Conservation (phyloP, 2,797 vertebrate species). For the Chromobotia macracanthus region DNA sequence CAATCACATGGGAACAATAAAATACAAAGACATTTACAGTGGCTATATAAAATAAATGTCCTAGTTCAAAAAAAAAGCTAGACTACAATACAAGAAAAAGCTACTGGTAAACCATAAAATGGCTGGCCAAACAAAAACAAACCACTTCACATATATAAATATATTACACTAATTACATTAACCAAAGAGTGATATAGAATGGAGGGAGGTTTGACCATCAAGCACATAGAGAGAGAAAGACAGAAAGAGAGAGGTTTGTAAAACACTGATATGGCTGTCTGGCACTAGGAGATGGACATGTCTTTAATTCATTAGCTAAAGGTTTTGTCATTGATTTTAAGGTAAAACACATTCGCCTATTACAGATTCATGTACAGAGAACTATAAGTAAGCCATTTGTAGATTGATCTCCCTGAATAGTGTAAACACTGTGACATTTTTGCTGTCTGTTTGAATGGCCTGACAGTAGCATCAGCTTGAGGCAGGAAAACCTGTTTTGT, state of each 20-base stretch:
- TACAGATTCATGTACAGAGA: slow-evolving; percentile 8
- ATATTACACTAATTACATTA: slow-evolving; percentile 70
- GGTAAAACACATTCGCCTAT: not conserved
- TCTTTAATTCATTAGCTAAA: not conserved
- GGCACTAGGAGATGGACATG: not conserved
- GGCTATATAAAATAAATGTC: slow-evolving; percentile 66
- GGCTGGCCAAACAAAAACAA: slow-evolving; percentile 51
- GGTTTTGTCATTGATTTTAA: not conserved
- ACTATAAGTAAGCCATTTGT: slow-evolving; percentile 2
- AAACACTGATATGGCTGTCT: slow-evolving; percentile 12
- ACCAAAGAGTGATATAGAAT: slow-evolving; percentile 37
- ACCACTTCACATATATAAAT: slow-evolving; percentile 59
- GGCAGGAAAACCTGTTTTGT: not conserved
- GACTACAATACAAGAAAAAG: slow-evolving; percentile 46
- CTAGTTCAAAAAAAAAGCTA: slow-evolving; percentile 51
- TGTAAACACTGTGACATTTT: slow-evolving; percentile 21
- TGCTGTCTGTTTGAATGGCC: not conserved
- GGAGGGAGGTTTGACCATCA: slow-evolving; percentile 40
- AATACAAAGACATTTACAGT: slow-evolving; percentile 77
- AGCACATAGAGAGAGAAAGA: slow-evolving; percentile 35
- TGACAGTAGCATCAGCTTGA: no score
- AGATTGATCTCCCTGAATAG: not conserved
- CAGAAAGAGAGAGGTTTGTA: slow-evolving; percentile 1
- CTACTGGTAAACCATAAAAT: slow-evolving; percentile 55
- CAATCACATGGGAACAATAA: slow-evolving; percentile 70